Evolutionary conservation across 2,797 vertebrate species (phyloP).

Genomic region (Gymnodraco acuticeps): DNA sequence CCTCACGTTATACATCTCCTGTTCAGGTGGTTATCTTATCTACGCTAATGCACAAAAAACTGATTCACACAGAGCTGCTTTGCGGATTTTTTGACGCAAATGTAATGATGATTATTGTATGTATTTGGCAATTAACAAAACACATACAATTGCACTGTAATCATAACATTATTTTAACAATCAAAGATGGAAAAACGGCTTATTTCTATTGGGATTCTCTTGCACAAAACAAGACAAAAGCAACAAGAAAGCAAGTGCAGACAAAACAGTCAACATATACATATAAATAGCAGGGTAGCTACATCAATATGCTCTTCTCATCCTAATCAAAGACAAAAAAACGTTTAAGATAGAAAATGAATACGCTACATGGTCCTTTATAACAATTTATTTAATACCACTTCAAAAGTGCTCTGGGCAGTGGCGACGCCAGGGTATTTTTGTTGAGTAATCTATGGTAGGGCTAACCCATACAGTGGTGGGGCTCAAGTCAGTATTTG

Average conservation of each 20-base stretch:
- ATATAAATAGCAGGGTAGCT: slow-evolving; percentile 1
- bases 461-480: too few relatives aligned
- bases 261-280: neutral
- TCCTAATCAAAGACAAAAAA: neutral
- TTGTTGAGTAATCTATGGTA: too few relatives aligned
- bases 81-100: neutral
- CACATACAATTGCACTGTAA: neutral
- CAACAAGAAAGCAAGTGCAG: neutral
- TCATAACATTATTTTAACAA: neutral
- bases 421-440: too few relatives aligned
- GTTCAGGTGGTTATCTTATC: slow-evolving; percentile 61
- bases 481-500: too few relatives aligned
- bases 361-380: too few relatives aligned
- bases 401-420: too few relatives aligned
- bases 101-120: too few relatives aligned
- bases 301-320: neutral
- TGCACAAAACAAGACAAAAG: neutral
- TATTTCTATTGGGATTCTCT: neutral
- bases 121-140: neutral
- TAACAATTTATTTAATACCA: too few relatives aligned
- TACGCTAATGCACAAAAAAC: slow-evolving; percentile 28
- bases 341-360: too few relatives aligned
- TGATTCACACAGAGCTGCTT: slow-evolving; percentile 34
- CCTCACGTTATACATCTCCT: slow-evolving; percentile 59
- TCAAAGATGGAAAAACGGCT: neutral